A percentile compares a stretch with the other conserved stretches of the same genome.
phyloP scores from a whole-genome alignment of 2,797 vertebrate species.

The Vireo griseus region DNA sequence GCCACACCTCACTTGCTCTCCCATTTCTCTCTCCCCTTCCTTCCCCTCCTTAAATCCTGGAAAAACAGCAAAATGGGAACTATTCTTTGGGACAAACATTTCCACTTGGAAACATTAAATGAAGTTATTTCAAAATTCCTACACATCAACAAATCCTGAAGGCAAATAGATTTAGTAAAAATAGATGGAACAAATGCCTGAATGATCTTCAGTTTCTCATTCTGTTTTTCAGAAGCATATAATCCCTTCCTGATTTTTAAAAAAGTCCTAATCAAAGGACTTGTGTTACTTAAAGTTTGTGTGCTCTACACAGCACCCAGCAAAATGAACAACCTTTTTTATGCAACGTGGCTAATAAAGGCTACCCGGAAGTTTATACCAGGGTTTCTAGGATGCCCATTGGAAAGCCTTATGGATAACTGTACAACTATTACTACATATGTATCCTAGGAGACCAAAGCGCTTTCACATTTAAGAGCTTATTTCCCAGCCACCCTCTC shows the following conservation, averaged over 20 bases:
- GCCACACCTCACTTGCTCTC: background rate
- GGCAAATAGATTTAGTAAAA: background rate
- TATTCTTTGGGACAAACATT: background rate
- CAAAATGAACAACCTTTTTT: background rate
- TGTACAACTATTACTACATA: conserved; percentile 36
- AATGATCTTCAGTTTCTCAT: background rate
- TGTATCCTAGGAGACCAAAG: conserved; percentile 69
- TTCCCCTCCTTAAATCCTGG: background rate
- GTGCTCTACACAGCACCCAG: background rate
- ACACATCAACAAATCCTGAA: background rate
- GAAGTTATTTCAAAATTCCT: background rate
- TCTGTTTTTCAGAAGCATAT: background rate
- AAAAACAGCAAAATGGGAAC: background rate
- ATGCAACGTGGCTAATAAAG: background rate
- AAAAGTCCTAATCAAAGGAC: background rate
- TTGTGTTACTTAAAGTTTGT: background rate
- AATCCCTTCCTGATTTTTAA: background rate
- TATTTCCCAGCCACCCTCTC: conserved; percentile 38
- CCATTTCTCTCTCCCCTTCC: background rate
- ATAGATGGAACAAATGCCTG: background rate
- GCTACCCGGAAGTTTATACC: background rate
- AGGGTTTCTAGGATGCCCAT: background rate
- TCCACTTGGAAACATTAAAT: background rate
- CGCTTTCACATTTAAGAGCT: conserved; percentile 42
- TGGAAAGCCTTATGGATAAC: conserved; percentile 16